Evolutionary conservation across 2,888 invertebrate genomes (phyloP).

Genomic region (Ashinkailepas kermadecensis): DNA sequence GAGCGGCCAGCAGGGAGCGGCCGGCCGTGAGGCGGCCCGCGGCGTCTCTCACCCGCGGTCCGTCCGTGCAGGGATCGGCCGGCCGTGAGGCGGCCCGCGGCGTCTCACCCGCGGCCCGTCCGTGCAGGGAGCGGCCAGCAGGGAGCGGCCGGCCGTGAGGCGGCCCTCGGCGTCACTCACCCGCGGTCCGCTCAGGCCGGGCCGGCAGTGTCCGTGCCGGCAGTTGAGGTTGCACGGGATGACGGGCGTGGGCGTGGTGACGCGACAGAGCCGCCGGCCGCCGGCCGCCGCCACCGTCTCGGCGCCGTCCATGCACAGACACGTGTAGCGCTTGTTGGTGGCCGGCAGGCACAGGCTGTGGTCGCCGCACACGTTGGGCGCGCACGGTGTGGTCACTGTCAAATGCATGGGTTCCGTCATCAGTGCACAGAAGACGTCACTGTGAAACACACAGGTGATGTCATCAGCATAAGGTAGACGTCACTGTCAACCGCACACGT

Average conservation of each 20-base stretch:
- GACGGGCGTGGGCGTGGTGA: not conserved
- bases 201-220: not conserved
- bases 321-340: conserved; percentile 37
- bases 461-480: too few species aligned
- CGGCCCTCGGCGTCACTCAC: not conserved
- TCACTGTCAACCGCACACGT: too few species aligned
- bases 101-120: too few species aligned
- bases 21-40: too few species aligned
- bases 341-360: conserved; percentile 53
- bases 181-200: not conserved
- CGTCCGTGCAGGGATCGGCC: too few species aligned
- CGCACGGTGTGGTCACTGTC: conserved; percentile 48
- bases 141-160: too few species aligned
- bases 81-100: too few species aligned
- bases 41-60: too few species aligned
- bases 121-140: too few species aligned
- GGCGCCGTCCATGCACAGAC: conserved; percentile 42
- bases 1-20: too few species aligned
- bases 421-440: not conserved
- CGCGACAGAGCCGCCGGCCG: not conserved
- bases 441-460: not conserved
- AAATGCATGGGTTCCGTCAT: conserved; percentile 18
- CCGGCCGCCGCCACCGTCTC: conserved; percentile 34
- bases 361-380: conserved; percentile 51
- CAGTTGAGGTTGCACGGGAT: not conserved